Evolutionary conservation across 2,888 invertebrate species (phyloP), one percentile per base, ranked within the genome.

Genomic region (Aspidiotus rigidus): DNA sequence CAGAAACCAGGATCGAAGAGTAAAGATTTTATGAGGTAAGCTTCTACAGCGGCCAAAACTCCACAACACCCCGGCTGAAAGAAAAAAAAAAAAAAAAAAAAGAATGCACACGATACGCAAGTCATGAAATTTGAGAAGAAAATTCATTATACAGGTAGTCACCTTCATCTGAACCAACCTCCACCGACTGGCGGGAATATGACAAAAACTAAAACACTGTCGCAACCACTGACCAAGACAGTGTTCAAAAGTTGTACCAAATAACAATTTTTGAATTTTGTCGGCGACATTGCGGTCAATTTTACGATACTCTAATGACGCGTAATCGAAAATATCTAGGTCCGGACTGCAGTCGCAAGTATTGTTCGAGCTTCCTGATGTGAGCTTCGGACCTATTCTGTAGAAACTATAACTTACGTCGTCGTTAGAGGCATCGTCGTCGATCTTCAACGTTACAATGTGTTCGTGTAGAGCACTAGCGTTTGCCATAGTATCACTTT

Each of bases 41-140:
- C 80, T 74, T 82, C 81, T 7, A 82, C 78, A 57, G 80, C 78
- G 13, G 81, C 81, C 61, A 82, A 76, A n/a, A 82, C 78, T 64
- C 81, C 81, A 76, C 82, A 81, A 15, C 81, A 81, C 28, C 82
- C 82, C 11, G 81, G 80, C 76, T 81, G 75, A 71, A 75, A 70
- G 53, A 28, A 44, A 44, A 44, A 44, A 44, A 10, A 11, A 10
- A 10, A 8, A 44, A 44, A 49, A 49, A n/a, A n/a, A 11, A 49
- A 2, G 49, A 49, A 49, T 49, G 2, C 40, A 61, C n/a, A 40
- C 40, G 11, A 11, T 39, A 11, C 13, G 2, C 10, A 62, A 10
- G 49, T 41, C 8, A n/a, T 55, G 1, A 41, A 56, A 59, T 42
- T 28, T 5, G 1, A 28, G 28, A 28, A 3, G 28, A 28, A 28